These are phyloP conservation scores for Notoglanidium macrostoma DNA, from an alignment of 2,797 vertebrate species.

Conservation along the genomic window DNA sequence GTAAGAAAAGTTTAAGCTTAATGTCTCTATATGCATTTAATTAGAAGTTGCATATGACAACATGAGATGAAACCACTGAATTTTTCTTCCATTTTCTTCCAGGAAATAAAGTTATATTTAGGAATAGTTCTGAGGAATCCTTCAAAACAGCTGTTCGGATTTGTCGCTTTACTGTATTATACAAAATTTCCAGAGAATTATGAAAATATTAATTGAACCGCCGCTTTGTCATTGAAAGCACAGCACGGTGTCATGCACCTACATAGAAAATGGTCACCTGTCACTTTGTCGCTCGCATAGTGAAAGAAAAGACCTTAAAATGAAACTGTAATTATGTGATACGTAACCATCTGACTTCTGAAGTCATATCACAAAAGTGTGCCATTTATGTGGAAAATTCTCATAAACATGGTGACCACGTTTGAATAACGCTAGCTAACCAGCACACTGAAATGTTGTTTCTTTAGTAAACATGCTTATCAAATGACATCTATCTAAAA, in stretches of 20 bases:
- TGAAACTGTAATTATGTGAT: not conserved
- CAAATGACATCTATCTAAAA: not conserved
- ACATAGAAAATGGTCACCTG: not conserved
- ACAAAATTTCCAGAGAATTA: not conserved
- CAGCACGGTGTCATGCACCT: not conserved
- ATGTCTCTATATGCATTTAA: not conserved
- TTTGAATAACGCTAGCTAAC: not conserved
- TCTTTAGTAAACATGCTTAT: not conserved
- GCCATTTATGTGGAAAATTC: not conserved
- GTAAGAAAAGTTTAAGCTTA: not conserved
- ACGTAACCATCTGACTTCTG: not conserved
- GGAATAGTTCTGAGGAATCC: not conserved
- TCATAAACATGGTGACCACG: not conserved
- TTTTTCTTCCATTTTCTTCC: not conserved
- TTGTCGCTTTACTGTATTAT: not conserved
- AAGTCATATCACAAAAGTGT: not conserved
- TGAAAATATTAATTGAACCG: too few species aligned
- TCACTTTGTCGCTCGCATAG: not conserved
- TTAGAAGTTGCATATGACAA: not conserved
- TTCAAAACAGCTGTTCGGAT: not conserved
- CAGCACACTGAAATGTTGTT: too few species aligned
- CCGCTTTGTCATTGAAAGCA: not conserved
- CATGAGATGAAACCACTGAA: not conserved
- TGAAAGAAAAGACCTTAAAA: not conserved
- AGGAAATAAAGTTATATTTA: not conserved